A percentile compares a stretch with the other conserved stretches of the same genome.
phyloP scores from a whole-genome alignment of 2,113 vertebrate genomes.

The Neodontobutis hainanensis region DNA sequence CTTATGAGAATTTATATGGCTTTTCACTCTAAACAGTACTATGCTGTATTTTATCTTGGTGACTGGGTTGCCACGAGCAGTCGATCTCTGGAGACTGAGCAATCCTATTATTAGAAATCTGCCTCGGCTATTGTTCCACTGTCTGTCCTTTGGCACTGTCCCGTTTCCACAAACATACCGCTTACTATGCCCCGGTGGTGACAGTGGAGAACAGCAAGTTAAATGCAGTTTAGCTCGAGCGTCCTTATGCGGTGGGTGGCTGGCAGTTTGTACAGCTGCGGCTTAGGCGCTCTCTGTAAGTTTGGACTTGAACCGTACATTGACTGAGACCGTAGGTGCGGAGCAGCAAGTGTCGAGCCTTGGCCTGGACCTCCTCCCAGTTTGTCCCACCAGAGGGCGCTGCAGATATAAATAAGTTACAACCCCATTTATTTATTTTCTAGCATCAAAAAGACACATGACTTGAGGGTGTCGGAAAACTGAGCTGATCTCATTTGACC shows the following conservation, averaged over 20 bases:
- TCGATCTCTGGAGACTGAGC: constrained; percentile 17
- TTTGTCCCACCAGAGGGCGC: constrained; percentile 86
- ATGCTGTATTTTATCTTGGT: neutral
- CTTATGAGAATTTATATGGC: too few relatives aligned
- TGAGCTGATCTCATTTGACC: too few relatives aligned
- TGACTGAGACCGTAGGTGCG: constrained; percentile 88
- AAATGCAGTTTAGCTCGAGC: neutral
- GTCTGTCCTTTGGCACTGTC: constrained; percentile 47
- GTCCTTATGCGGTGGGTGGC: constrained; percentile 79
- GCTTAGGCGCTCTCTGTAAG: constrained; percentile 79
- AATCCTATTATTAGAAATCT: constrained; percentile 30
- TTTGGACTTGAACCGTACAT: constrained; percentile 94
- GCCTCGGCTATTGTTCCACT: constrained; percentile 17
- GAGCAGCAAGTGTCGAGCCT: constrained; percentile 87
- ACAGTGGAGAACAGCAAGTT: neutral
- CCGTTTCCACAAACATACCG: constrained; percentile 11
- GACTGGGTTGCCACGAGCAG: neutral
- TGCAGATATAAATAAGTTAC: constrained; percentile 62
- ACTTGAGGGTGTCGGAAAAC: too few relatives aligned
- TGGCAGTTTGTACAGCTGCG: constrained; percentile 85
- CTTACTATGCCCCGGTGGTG: constrained; percentile 7
- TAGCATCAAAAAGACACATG: too few relatives aligned
- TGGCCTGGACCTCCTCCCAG: constrained; percentile 94
- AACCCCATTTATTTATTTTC: too few relatives aligned
- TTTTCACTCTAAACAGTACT: neutral